Conservation (phyloP, 2,888 invertebrate species). For the Ptilodon capucinus region DNA sequence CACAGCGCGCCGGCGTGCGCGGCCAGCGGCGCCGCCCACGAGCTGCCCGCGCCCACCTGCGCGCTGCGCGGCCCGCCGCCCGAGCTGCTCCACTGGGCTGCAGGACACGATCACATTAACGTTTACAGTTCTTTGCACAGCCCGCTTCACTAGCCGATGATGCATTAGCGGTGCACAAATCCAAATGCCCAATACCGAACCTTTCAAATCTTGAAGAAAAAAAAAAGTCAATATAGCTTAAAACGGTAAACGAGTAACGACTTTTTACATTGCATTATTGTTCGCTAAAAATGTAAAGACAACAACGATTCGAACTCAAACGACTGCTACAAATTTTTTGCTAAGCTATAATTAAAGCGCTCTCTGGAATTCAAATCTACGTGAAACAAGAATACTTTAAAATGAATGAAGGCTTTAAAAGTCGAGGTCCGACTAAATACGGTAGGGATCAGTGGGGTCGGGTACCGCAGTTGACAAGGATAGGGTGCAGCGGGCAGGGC, state of each 20-base stretch:
- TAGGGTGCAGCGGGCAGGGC: constrained; percentile 32
- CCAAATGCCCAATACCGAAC: too few relatives aligned
- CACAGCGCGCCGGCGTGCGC: constrained; percentile 89
- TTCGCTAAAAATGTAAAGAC: background rate
- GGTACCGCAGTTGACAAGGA: constrained; percentile 51
- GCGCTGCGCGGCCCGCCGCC: constrained; percentile 45
- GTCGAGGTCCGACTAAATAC: background rate
- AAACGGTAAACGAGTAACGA: too few relatives aligned
- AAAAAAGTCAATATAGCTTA: too few relatives aligned
- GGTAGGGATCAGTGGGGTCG: background rate
- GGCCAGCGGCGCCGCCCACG: constrained; percentile 89
- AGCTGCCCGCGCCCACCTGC: constrained; percentile 79
- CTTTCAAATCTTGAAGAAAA: too few relatives aligned
- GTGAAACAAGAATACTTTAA: background rate
- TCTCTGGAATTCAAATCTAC: background rate
- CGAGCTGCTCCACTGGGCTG: constrained; percentile 47
- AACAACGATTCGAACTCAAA: background rate
- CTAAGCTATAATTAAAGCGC: too few relatives aligned
- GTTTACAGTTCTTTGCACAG: too few relatives aligned
- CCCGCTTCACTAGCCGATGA: too few relatives aligned
- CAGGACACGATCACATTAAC: background rate
- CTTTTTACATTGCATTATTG: too few relatives aligned
- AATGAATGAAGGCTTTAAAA: background rate
- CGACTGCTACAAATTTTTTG: background rate
- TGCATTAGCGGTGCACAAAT: too few relatives aligned